Evolutionary conservation across 2,888 invertebrate genomes (phyloP).

Genomic region (Tachina lurida): DNA sequence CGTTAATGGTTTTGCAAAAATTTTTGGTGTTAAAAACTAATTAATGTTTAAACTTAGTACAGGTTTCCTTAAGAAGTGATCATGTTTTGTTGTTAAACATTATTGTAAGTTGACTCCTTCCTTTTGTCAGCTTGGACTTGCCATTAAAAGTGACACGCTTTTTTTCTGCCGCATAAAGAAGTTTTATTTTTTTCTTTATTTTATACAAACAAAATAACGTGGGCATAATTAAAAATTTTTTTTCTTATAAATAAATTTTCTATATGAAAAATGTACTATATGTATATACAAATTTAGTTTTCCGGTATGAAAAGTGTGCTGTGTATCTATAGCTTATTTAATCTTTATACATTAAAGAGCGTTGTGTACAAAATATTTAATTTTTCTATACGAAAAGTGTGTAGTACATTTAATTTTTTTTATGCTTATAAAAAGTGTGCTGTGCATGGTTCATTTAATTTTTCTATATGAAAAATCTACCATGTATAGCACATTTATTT

Average conservation of each 20-base stretch:
- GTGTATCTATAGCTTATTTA: no score
- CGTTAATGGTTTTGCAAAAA: constrained; percentile 13
- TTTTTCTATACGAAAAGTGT: no score
- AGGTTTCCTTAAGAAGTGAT: constrained; percentile 20
- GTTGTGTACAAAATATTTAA: no score
- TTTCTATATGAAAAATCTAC: no score
- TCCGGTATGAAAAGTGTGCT: no score
- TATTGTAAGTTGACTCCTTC: constrained; percentile 31
- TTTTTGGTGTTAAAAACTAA: constrained; percentile 63
- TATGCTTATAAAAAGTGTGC: no score
- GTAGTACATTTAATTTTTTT: no score
- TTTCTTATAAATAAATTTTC: neutral
- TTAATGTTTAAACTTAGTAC: constrained; percentile 44
- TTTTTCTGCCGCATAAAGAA: neutral
- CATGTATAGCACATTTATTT: no score
- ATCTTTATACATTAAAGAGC: no score
- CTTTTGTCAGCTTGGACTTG: constrained; percentile 47
- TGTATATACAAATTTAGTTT: no score
- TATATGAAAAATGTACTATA: no score
- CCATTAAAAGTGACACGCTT: constrained; percentile 13
- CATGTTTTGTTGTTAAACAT: constrained; percentile 29
- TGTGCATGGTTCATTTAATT: no score
- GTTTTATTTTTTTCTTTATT: constrained; percentile 2
- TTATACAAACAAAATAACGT: neutral
- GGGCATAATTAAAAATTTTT: neutral